These are phyloP conservation scores for Lysandra coridon DNA, from an alignment of 2,888 invertebrate genomes.

Conservation along the genomic window DNA sequence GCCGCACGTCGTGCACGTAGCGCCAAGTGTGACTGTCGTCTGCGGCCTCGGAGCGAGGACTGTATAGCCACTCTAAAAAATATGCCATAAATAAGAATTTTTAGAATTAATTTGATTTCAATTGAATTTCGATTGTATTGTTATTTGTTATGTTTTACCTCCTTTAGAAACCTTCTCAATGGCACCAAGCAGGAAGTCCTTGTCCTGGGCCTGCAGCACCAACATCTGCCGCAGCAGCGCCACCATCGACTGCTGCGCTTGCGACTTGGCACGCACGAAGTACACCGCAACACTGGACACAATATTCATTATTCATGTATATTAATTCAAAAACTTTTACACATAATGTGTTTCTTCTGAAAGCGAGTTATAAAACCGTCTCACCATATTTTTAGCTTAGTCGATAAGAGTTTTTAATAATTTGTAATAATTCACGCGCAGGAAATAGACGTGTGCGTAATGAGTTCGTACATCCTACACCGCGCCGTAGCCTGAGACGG, in stretches of 20 bases:
- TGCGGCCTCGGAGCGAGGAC: slow-evolving; percentile 54
- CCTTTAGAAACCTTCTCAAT: slow-evolving; percentile 82
- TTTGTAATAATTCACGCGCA: too few relatives aligned
- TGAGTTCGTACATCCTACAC: slow-evolving; percentile 82
- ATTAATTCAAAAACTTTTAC: background rate
- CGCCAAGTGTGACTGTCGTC: slow-evolving; percentile 73
- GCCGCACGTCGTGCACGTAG: slow-evolving; percentile 68
- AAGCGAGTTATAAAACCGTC: too few relatives aligned
- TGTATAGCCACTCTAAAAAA: slow-evolving; percentile 72
- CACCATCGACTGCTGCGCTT: slow-evolving; percentile 82
- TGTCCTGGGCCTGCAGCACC: slow-evolving; percentile 84
- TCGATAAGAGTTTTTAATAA: too few relatives aligned
- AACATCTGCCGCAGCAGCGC: slow-evolving; percentile 83
- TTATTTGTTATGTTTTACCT: slow-evolving; percentile 53
- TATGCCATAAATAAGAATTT: background rate
- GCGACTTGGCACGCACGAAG: slow-evolving; percentile 82
- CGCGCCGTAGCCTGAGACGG: slow-evolving; percentile 79
- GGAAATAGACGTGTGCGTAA: slow-evolving; percentile 52
- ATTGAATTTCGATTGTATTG: background rate
- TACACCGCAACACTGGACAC: slow-evolving; percentile 80
- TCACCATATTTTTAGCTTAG: too few relatives aligned
- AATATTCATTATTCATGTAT: background rate
- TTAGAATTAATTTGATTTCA: too few relatives aligned
- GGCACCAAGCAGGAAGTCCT: slow-evolving; percentile 83
- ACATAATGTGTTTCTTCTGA: too few relatives aligned